These are phyloP conservation scores for Latrodectus hesperus DNA, from an alignment of 2,888 invertebrate genomes.

Conservation along the genomic window DNA sequence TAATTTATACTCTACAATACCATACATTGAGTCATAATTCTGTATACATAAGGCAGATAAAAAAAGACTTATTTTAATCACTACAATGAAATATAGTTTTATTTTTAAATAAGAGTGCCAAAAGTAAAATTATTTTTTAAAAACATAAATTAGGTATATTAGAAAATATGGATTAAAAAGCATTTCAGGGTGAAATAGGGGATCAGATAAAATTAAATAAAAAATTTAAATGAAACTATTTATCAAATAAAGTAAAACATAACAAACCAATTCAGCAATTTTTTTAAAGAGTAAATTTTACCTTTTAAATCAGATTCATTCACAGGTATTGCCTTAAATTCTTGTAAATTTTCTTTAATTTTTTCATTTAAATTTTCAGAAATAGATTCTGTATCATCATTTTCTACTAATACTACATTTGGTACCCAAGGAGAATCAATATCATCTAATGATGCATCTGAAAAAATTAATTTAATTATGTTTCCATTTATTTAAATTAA, in stretches of 20 bases:
- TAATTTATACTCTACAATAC: too few species aligned
- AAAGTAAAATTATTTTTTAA: not conserved
- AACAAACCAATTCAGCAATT: too few species aligned
- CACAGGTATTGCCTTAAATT: conserved; percentile 15
- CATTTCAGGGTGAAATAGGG: not conserved
- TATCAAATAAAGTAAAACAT: too few species aligned
- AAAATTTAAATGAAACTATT: too few species aligned
- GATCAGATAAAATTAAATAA: not conserved
- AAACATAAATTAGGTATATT: not conserved
- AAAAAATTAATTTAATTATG: not conserved
- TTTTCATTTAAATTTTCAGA: conserved; percentile 11
- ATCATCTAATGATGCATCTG: conserved; percentile 49
- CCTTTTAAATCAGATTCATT: conserved; percentile 44
- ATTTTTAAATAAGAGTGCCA: too few species aligned
- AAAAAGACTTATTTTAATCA: too few species aligned
- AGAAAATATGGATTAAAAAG: not conserved
- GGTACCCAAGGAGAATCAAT: conserved; percentile 61
- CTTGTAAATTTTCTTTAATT: conserved; percentile 19
- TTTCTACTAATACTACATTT: conserved; percentile 65
- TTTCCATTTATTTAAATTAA: too few species aligned
- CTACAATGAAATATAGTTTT: too few species aligned
- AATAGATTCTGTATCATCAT: conserved; percentile 35
- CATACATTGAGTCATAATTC: too few species aligned
- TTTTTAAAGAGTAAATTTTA: not conserved
- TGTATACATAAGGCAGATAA: too few species aligned